Base-by-base conservation (phyloP, 2,113 vertebrate genomes). In the Sylvia atricapilla region DNA sequence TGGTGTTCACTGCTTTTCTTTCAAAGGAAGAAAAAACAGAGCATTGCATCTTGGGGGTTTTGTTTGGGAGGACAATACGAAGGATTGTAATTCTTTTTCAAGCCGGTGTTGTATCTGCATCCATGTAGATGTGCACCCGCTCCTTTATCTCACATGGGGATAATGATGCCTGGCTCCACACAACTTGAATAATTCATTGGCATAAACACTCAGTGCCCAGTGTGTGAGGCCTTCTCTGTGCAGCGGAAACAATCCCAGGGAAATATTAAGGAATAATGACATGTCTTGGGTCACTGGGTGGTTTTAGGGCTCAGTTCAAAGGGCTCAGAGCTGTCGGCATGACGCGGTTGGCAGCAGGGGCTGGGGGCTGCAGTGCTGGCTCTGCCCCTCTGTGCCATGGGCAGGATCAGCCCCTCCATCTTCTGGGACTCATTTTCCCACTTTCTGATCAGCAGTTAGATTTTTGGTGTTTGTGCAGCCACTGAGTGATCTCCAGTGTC, bases 101-200 rank as follows among this genome's bases (percentile, higher is more conserved):
- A 92, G 82, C 72, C 4, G 0, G 43, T 74, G 21, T 92, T 92
- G 6, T 72, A 81, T 89, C 93, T 81, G 41, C 76, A 80, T 55
- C 89, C 89, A 16, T 35, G 86, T 86, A 27, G 66, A 50, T 8
- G 92, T 92, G 83, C 85, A 73, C 58, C 85, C 8, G 4, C 68
- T 82, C 59, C 68, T 91, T 91, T 53, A 74, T 90, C 87, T 86
- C 67, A 3, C 75, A 31, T 6, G 82, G 86, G 85, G 83, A 85
- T 88, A 83, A 94, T 63, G 70, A 91, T 70, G 87, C 68, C 91
- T 95, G 23, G 33, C 31, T 84, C 56, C 69, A 80, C 78, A 86
- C 72, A 93, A 37, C 46, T 9, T 95, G 95, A 95, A 94, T 96
- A 93, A 96, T 93, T 96, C 85, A 95, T 94, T 6, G 7, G 39